Evolutionary conservation across 2,797 vertebrate species (phyloP).

Genomic region (Helostoma temminkii): DNA sequence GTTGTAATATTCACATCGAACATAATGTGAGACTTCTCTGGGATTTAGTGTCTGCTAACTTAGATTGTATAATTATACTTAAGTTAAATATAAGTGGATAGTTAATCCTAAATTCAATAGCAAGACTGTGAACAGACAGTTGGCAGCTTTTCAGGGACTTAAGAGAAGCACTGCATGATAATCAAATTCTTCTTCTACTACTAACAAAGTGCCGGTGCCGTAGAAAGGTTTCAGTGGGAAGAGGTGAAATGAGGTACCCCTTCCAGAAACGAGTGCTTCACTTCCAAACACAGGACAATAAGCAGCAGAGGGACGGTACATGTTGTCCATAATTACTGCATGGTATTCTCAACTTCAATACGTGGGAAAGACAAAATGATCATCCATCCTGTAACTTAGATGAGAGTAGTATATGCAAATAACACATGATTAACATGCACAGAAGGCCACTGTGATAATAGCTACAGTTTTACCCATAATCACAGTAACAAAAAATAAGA

Average conservation of each 20-base stretch:
- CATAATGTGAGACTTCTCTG: no score
- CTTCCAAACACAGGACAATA: not conserved
- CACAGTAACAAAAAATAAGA: slow-evolving; percentile 7
- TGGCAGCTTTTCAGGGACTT: not conserved
- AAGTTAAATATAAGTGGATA: not conserved
- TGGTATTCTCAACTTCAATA: slow-evolving; percentile 2
- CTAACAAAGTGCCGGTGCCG: not conserved
- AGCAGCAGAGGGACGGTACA: not conserved
- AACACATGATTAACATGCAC: not conserved
- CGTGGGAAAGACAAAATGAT: not conserved
- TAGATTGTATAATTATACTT: not conserved
- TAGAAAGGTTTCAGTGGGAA: not conserved
- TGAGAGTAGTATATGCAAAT: not conserved
- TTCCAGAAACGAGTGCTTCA: no score
- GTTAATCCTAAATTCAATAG: not conserved
- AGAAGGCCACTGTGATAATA: slow-evolving; percentile 1
- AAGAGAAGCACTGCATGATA: not conserved
- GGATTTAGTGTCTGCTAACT: not conserved
- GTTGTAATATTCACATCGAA: no score
- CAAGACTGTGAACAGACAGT: not conserved
- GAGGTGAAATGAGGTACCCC: not conserved
- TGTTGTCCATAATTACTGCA: not conserved
- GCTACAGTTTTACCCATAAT: not conserved
- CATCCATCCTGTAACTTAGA: not conserved
- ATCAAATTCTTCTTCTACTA: not conserved